A percentile compares a stretch with the other conserved stretches of the same genome.
Evolutionary conservation across 2,113 vertebrate genomes (phyloP).

Genomic region (Mustela nigripes): DNA sequence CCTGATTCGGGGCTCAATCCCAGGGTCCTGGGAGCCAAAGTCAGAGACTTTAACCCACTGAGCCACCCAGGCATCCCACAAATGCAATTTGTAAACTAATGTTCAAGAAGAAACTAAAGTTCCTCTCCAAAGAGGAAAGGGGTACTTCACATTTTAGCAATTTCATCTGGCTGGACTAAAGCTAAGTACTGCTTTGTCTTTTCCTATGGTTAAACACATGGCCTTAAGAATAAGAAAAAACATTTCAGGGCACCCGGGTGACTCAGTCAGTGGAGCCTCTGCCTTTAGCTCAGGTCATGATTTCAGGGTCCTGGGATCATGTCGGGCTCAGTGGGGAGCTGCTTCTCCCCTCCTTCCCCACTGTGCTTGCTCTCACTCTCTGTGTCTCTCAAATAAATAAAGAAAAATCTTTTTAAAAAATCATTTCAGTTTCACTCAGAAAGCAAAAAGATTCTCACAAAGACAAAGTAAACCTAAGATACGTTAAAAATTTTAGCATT

Average conservation of each 20-base stretch:
- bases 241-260: not conserved
- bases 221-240: constrained; percentile 5
- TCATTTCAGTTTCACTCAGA: constrained; percentile 31
- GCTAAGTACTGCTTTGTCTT: constrained; percentile 3
- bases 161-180: constrained; percentile 7
- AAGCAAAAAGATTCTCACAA: constrained; percentile 41
- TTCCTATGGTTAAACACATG: not conserved
- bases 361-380: not conserved
- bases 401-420: not conserved
- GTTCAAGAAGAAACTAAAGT: not conserved
- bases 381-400: not conserved
- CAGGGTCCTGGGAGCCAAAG: too few species aligned
- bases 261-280: not conserved
- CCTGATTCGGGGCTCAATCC: too few species aligned
- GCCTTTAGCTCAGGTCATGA: not conserved
- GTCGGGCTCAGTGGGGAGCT: not conserved
- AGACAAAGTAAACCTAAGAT: not conserved
- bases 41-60: too few species aligned
- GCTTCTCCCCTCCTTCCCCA: not conserved
- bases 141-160: not conserved
- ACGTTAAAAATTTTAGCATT: not conserved
- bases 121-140: not conserved
- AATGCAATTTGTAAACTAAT: constrained; percentile 24
- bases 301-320: not conserved
- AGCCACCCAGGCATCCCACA: not conserved